Evolutionary conservation across 1,140 invertebrate species (phyloP), one percentile per base, ranked within the genome.

Genomic region (Drosophila parabipectinata): DNA sequence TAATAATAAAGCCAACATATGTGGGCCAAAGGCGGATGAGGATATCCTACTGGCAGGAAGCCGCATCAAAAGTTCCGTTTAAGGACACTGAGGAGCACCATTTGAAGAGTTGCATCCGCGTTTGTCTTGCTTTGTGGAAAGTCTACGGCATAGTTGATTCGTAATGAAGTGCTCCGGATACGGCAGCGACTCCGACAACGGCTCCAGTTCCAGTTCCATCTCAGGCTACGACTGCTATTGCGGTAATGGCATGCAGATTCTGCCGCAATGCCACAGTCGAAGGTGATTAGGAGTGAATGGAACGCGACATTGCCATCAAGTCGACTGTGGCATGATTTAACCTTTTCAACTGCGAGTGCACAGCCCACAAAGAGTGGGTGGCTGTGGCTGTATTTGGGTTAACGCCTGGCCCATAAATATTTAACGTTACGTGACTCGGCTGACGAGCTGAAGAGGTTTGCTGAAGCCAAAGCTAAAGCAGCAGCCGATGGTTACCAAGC

Each of bases 1-100:
- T 88, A 84, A 79, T 72, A 84, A 84, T 81, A 80, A 77, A 44
- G 41, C 41, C 41, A 44, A 18, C 56, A 50, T 39, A 47, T 58
- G 48, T 45, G 57, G 28, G 37, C 53, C 44, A 47, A 47, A 21
- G 44, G 18, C 2, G 44, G 44, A 8, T 47, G n/a, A 18, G 18
- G 7, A 47, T 21, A 37, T n/a, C 9, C 34, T 47, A 3, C 41
- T n/a, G 10, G 39, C 41, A 14, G 15, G 41, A 24, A 66, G n/a
- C 34, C 39, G 9, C 30, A 14, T 67, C 66, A 56, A 68, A 69
- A 37, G 32, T 26, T 47, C 30, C 24, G 32, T 15, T 68, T 32
- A 32, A 56, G 32, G 41, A 39, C 34, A 15, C 24, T 28, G 30
- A 30, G 24, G 51, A 41, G 66, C 63, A 53, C 6, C 15, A 37